These are phyloP conservation scores for Encarsia formosa DNA, from an alignment of 2,888 invertebrate species.

Conservation along the genomic window DNA sequence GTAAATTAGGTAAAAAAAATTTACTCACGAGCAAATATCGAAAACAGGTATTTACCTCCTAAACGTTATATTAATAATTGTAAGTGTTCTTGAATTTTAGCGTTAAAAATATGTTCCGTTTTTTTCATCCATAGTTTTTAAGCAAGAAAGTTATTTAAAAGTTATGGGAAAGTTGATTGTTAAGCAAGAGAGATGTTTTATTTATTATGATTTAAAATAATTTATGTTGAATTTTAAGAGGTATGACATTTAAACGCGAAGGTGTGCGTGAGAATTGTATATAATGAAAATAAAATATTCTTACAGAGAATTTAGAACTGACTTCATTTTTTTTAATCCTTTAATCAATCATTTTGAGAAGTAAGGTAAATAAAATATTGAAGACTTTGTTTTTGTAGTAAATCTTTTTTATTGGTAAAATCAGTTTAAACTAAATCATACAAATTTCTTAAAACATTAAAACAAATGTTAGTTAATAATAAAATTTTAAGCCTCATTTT, in stretches of 20 bases:
- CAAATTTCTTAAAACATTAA: no score
- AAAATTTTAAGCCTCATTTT: no score
- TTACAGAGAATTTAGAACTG: slow-evolving; percentile 33
- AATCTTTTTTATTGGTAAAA: no score
- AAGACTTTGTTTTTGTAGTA: no score
- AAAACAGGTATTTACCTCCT: no score
- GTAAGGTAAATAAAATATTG: no score
- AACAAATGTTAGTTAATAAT: no score
- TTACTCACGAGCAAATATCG: no score
- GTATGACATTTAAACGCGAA: background rate
- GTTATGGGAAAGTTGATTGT: background rate
- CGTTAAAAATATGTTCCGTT: background rate
- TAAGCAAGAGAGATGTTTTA: slow-evolving; percentile 3
- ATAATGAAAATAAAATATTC: slow-evolving; percentile 43
- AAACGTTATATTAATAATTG: no score
- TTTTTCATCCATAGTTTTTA: background rate
- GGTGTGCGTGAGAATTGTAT: slow-evolving; percentile 26
- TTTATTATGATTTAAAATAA: slow-evolving; percentile 18
- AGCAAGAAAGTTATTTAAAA: background rate
- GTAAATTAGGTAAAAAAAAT: no score
- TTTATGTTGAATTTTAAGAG: slow-evolving; percentile 14
- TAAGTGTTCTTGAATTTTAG: background rate
- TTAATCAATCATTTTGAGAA: no score
- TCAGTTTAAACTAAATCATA: no score
- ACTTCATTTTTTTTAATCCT: background rate